Base-by-base conservation (phyloP, 1,140 invertebrate species). In the Colletes gigas region DNA sequence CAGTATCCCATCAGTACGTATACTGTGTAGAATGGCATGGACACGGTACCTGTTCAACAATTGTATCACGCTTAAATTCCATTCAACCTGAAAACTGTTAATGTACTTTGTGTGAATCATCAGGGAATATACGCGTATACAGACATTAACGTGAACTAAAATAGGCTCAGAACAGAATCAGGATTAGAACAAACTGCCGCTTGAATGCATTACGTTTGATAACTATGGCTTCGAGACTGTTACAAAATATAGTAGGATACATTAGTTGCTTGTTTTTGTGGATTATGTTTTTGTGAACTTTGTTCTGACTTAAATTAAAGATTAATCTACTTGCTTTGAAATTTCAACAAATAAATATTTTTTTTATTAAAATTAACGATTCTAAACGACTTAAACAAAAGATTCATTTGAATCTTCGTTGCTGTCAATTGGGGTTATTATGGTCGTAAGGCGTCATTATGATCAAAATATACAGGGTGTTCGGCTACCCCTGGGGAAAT, bases 1-100 rank as follows among this genome's bases (percentile, higher is more conserved):
- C 99, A 99, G 89, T 98, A 97, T 30, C 98, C 98, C 95, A 97
- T 97, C 71, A 99, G 94, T 60, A 99, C 96, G 94, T 99, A 99
- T 63, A 99, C 96, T 8, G 98, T 98, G 93, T 98, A 99, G 92
- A 99, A 98, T 21, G 98, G 98, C 97, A 99, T 98, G 4, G 97
- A 98, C 63, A 98, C 95, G 87, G 97, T 96, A 92, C 98, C 96
- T 98, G 96, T 77, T 95, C 63, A 68, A 89, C 59, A 84, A 77
- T 74, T 54, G 68, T 50, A 41, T 60, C 71, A 52, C 1, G 41
- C 8, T 62, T 70, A 52, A 52, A 15, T 44, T 72, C 10, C 6
- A 52, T 3, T 52, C 21, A 21, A 14, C 0, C 9, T 19, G 30
- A 50, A 54, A 78, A 30, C 19, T 65, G n/a, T 14, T 1, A 21